Percentiles rank a stretch among this genome's conserved stretches.
Evolutionary conservation across 2,797 vertebrate species (phyloP).

Genomic region (Hippocampus kuda): DNA sequence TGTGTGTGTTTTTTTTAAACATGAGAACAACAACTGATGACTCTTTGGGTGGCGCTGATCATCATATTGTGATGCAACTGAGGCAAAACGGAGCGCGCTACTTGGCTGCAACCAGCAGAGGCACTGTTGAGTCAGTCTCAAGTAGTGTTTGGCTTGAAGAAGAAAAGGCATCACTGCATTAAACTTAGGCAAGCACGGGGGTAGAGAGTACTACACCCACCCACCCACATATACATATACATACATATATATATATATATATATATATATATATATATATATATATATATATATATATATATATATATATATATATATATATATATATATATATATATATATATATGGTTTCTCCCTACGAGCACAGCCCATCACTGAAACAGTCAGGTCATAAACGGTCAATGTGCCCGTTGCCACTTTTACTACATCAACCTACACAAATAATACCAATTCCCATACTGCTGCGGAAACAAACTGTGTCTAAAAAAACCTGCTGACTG

Average conservation of each 20-base stretch:
- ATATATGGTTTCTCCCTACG: background rate
- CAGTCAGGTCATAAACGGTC: background rate
- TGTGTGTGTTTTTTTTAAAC: too few species aligned
- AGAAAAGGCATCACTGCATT: too few species aligned
- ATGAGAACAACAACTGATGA: too few species aligned
- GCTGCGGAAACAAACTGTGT: background rate
- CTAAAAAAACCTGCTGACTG: slow-evolving; percentile 16
- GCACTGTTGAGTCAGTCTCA: background rate
- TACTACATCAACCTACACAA: background rate
- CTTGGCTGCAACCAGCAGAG: background rate
- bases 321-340: too few species aligned
- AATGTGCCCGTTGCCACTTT: background rate
- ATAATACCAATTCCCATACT: background rate
- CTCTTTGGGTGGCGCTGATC: too few species aligned
- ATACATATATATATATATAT: too few species aligned
- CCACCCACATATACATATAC: too few species aligned
- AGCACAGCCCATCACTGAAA: background rate
- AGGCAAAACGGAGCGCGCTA: background rate
- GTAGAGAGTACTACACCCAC: too few species aligned
- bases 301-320: too few species aligned
- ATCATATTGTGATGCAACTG: background rate
- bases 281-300: too few species aligned
- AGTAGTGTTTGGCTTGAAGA: background rate
- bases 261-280: too few species aligned
- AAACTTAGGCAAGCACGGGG: too few species aligned